These are phyloP conservation scores for Hozukius guyotensis DNA, from an alignment of 2,797 vertebrate genomes.

Conservation along the genomic window DNA sequence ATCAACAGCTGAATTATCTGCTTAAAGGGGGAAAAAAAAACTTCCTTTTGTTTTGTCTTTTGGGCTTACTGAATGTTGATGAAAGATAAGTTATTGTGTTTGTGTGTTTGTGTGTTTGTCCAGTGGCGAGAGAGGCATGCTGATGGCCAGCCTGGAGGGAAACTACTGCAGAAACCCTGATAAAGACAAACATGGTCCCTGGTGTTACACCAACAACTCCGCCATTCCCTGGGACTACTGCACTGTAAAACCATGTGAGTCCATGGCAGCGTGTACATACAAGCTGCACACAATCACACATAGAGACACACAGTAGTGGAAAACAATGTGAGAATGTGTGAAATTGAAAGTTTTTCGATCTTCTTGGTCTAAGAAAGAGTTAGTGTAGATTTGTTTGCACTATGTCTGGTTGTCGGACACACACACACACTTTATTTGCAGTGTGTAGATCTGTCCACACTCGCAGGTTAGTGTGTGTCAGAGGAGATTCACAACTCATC, in stretches of 20 bases:
- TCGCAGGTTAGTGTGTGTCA: conserved; percentile 48
- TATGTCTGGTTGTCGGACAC: neutral
- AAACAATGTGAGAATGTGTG: conserved; percentile 1
- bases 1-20: conserved; percentile 12
- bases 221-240: conserved; percentile 97
- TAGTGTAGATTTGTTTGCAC: conserved; percentile 7
- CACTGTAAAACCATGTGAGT: conserved; percentile 93
- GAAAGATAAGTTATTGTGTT: conserved; percentile 32
- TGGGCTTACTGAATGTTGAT: conserved; percentile 26
- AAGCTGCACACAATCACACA: neutral
- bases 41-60: conserved; percentile 27
- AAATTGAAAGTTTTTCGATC: conserved; percentile 7
- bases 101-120: conserved; percentile 52
- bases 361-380: neutral
- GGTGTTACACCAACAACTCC: conserved; percentile 96
- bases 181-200: conserved; percentile 95
- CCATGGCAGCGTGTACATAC: neutral
- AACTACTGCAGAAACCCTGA: conserved; percentile 97
- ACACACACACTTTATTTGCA: conserved; percentile 16
- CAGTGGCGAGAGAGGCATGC: conserved; percentile 72
- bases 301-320: neutral
- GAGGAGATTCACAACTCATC: conserved; percentile 59
- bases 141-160: conserved; percentile 84
- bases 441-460: conserved; percentile 48
- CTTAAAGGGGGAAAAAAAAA: neutral